Evolutionary conservation across 2,113 vertebrate genomes (phyloP).

Genomic region (Dermatemys mawii): DNA sequence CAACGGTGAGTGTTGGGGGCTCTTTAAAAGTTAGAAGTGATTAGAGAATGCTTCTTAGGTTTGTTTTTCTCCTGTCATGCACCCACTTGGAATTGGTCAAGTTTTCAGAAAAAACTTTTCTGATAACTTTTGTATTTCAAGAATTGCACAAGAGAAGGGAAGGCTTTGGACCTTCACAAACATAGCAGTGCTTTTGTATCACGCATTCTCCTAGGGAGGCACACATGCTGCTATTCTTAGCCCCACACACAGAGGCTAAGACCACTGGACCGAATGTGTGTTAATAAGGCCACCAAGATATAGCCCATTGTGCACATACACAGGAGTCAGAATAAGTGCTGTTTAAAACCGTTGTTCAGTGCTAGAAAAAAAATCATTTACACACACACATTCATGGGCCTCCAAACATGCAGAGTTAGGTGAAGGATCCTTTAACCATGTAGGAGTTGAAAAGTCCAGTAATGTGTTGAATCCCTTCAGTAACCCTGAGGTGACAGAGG

Average conservation of each 20-base stretch:
- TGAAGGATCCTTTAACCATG: too few relatives aligned
- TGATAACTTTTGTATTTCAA: background rate
- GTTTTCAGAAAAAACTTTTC: rapidly evolving
- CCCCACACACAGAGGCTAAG: background rate
- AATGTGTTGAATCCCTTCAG: background rate
- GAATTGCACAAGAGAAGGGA: rapidly evolving
- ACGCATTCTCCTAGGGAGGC: background rate
- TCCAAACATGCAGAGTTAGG: background rate
- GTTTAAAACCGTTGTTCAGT: background rate
- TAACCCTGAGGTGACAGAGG: background rate
- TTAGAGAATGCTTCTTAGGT: background rate
- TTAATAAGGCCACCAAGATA: background rate
- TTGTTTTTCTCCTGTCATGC: background rate
- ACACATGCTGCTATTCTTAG: background rate
- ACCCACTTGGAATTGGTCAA: background rate
- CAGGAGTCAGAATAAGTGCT: background rate
- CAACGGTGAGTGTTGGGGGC: background rate
- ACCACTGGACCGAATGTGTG: background rate
- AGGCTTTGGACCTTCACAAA: background rate
- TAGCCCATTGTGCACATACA: background rate
- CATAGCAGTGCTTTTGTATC: background rate
- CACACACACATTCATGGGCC: background rate
- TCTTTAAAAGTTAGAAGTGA: too few relatives aligned
- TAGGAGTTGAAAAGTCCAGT: background rate
- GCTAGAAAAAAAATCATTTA: background rate